Evolutionary conservation across 2,113 vertebrate genomes (phyloP), one percentile per base, ranked within the genome.

Genomic region (Antigone vipio): DNA sequence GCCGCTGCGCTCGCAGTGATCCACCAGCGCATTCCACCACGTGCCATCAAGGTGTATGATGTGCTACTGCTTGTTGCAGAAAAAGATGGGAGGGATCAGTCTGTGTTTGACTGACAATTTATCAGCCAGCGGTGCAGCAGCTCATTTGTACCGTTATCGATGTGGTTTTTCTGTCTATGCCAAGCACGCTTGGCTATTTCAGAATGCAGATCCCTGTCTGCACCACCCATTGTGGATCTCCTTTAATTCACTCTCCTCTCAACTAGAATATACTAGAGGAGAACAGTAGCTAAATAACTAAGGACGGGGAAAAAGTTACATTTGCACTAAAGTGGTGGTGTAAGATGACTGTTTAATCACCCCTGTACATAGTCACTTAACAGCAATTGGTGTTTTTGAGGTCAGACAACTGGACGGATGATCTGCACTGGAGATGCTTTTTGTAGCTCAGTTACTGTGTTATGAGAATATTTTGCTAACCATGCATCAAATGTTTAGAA

Each of bases 1-100:
- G 56, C 40, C 12, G 56, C 22, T 11, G 29, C 4, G 12, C 22
- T 47, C 1, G 0, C 32, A 9, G 4, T 5, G 2, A 18, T 50
- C 30, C 35, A 19, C n/a, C 26, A 2, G 26, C 40, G 15, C 35
- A 40, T 66, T 67, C 49, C 23, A 16, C 18, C 4, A 3, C 2
- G 3, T 15, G 45, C 67, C 14, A 0, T 4, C 5, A 4, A 32
- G 49, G 56, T 56, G 7, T 4, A 0, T 9, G 11, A 20, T 7
- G 3, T n/a, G 23, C 56, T 19, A 2, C 21, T 15, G 44, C 56
- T 40, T 20, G 22, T 21, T 60, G 34, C 29, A 40, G 47, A 20
- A 20, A 1, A 45, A 23, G 49, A 16, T 13, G 27, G 17, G 64
- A n/a, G 38, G 15, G 19, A 2, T 13, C 11, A 15, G 8, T 58